These are phyloP conservation scores for Trichacis sp. DNA, from an alignment of 2,888 invertebrate genomes.

Conservation along the genomic window DNA sequence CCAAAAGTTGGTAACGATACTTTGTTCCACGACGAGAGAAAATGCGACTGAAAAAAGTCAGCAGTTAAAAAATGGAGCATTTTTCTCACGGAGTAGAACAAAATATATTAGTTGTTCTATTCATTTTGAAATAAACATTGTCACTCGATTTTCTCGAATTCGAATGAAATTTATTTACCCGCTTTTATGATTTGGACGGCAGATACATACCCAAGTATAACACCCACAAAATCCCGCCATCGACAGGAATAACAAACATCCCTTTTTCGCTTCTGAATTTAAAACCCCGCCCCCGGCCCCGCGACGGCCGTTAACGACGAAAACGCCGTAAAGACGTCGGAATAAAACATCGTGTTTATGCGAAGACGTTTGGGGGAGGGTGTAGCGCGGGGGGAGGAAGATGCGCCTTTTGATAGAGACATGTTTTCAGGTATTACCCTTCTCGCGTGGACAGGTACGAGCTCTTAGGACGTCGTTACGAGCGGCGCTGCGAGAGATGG, in stretches of 20 bases:
- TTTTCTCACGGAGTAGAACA: no score
- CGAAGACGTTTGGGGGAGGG: slow-evolving; percentile 60
- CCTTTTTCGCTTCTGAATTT: slow-evolving; percentile 23
- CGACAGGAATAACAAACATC: slow-evolving; percentile 16
- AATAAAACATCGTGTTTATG: slow-evolving; percentile 67
- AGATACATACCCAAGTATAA: no score
- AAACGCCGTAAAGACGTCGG: slow-evolving; percentile 66
- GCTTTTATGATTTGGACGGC: no score
- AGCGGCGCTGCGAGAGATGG: slow-evolving; percentile 18
- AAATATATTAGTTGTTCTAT: no score
- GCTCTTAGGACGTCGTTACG: slow-evolving; percentile 58
- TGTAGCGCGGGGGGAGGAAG: slow-evolving; percentile 46
- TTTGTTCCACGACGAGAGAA: no score
- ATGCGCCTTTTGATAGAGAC: slow-evolving; percentile 66
- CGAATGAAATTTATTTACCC: no score
- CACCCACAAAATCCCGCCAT: slow-evolving; percentile 11
- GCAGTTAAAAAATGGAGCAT: no score
- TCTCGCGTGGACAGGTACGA: slow-evolving; percentile 63
- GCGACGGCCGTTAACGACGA: slow-evolving; percentile 50
- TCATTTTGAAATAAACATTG: no score
- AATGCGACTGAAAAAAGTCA: no score
- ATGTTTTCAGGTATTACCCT: slow-evolving; percentile 67
- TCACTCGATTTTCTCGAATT: no score
- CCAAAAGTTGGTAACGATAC: no score
- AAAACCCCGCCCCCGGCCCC: slow-evolving; percentile 18